Conservation (phyloP, 2,888 invertebrate species). For the Conomelus anceps region DNA sequence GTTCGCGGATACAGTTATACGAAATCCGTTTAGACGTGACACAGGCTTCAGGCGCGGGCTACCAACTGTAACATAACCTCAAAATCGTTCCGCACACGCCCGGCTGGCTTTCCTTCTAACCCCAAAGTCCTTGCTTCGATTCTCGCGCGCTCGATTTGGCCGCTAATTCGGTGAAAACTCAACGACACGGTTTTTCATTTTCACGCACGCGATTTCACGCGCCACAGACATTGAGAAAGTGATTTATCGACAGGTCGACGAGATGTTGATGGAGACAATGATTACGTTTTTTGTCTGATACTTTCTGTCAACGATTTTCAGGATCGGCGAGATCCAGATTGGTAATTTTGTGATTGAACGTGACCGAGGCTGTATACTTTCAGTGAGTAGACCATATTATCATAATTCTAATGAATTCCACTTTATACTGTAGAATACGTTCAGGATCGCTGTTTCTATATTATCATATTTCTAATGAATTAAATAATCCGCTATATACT, state of each 20-base stretch:
- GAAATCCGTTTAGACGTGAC: constrained; percentile 14
- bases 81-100: neutral
- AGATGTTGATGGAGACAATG: neutral
- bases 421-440: no score
- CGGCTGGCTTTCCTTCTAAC: constrained; percentile 15
- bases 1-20: constrained; percentile 12
- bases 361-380: neutral
- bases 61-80: constrained; percentile 10
- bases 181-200: neutral
- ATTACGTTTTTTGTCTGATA: neutral
- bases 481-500: no score
- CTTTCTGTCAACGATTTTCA: neutral
- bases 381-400: neutral
- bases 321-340: neutral
- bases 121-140: constrained; percentile 1
- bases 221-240: neutral
- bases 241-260: no score
- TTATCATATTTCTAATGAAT: no score
- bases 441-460: no score
- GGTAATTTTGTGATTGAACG: neutral
- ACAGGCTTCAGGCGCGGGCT: constrained; percentile 15
- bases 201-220: neutral
- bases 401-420: neutral
- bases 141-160: neutral
- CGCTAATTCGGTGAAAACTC: neutral